A percentile compares a stretch with the other conserved stretches of the same genome.
phyloP scores from a whole-genome alignment of 2,797 vertebrate genomes.

The Semaprochilodus insignis region DNA sequence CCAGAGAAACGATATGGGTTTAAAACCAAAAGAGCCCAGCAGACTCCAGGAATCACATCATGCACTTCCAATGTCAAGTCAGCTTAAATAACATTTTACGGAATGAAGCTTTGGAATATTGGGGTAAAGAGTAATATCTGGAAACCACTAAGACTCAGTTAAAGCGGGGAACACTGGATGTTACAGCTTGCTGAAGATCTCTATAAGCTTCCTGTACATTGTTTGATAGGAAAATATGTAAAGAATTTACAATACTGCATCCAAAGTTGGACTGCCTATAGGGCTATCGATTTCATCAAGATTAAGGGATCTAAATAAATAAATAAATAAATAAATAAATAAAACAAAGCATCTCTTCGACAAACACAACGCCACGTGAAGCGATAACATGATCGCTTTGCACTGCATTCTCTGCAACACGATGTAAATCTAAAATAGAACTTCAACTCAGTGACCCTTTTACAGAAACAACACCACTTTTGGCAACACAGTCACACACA shows the following conservation, averaged over 20 bases:
- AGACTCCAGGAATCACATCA: slow-evolving; percentile 64
- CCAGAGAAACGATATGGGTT: neutral
- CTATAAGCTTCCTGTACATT: neutral
- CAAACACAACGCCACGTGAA: neutral
- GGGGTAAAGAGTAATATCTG: slow-evolving; percentile 18
- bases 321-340: neutral
- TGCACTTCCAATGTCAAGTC: neutral
- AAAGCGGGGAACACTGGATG: neutral
- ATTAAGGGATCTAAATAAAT: neutral
- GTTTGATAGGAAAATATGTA: neutral
- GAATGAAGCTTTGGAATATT: slow-evolving; percentile 32
- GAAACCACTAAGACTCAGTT: neutral
- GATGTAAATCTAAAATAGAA: neutral
- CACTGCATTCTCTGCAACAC: neutral
- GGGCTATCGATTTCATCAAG: neutral
- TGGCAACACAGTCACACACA: slow-evolving; percentile 41
- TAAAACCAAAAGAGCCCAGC: neutral
- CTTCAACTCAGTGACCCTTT: slow-evolving; percentile 1
- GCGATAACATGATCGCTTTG: neutral
- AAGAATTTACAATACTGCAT: neutral
- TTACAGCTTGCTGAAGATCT: neutral
- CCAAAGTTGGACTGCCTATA: neutral
- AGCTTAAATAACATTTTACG: slow-evolving; percentile 28
- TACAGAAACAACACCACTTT: slow-evolving; percentile 27
- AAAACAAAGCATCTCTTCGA: too few relatives aligned